Percentiles rank a stretch among this genome's conserved stretches.
phyloP scores from a whole-genome alignment of 2,113 vertebrate species.

The Periophthalmus modestus region DNA sequence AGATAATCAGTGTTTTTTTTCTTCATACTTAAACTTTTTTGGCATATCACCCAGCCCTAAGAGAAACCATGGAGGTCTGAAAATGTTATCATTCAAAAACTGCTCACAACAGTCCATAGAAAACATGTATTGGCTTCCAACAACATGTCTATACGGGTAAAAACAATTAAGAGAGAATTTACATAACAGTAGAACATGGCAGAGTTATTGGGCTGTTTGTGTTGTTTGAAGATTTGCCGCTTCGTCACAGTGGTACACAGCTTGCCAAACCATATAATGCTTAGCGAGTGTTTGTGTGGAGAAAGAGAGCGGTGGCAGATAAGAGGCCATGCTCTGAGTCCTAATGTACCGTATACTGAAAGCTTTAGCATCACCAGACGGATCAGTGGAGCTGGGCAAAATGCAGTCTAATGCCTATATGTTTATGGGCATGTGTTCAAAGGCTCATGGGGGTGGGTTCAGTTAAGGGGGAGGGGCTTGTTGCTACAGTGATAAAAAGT shows the following conservation, averaged over 20 bases:
- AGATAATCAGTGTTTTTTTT: too few species aligned
- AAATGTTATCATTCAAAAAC: too few species aligned
- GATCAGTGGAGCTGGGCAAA: constrained; percentile 15
- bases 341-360: constrained; percentile 36
- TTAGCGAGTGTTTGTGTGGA: constrained; percentile 48
- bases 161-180: constrained; percentile 29
- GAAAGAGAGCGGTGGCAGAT: constrained; percentile 26
- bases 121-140: too few species aligned
- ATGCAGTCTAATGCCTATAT: constrained; percentile 15
- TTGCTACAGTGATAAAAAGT: constrained; percentile 61
- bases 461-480: constrained; percentile 51
- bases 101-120: too few species aligned
- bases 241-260: constrained; percentile 66
- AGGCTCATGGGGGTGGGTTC: constrained; percentile 37
- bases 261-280: constrained; percentile 62
- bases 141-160: not conserved
- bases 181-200: constrained; percentile 34
- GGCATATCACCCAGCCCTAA: too few species aligned
- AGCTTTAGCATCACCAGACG: constrained; percentile 30
- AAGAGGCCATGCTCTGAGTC: constrained; percentile 34
- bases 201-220: constrained; percentile 40
- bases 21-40: too few species aligned
- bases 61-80: too few species aligned
- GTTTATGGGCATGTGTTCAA: constrained; percentile 11
- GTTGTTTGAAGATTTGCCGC: constrained; percentile 67